Base-by-base conservation (phyloP, 2,888 invertebrate species). In the Agonopterix alstromeriana region DNA sequence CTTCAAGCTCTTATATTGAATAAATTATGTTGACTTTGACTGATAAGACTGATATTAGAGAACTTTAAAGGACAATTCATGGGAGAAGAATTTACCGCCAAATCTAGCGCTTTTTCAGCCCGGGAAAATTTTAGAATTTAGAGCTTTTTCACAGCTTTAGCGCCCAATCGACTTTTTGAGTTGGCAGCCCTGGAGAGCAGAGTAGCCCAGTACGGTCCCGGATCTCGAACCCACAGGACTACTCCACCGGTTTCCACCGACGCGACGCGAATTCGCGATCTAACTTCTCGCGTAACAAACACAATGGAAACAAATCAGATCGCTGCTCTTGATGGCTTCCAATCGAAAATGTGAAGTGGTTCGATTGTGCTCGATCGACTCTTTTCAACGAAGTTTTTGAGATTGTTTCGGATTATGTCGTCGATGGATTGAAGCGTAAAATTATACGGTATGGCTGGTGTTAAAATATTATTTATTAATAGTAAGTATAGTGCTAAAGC, bases 181-280 rank as follows among this genome's bases (percentile, higher is more conserved):
- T 2, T 17, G 17, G 17, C 17, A 67, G 68, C 54, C 48, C 51
- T n/a, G 56, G 57, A 66, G 67, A 53, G 47, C 50, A 61, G n/a
- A n/a, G n/a, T n/a, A n/a, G n/a, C 61, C 56, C 76, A 77, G 76
- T 77, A 60, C 61, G 64, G 65, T 60, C 72, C 77, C 74, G 74
- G 76, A 70, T 63, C 55, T 59, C 67, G 66, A 43, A 59, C 59
- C 51, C 63, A 55, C 48, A 55, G 55, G 61, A 57, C 59, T 55
- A 49, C 60, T 45, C 45, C 12, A 35, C 40, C 10, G 27, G 10
- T 17, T 12, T 36, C 48, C 51, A 44, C 56, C 48, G 42, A 42
- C 43, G 49, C 48, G 42, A 42, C 43, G 49, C 43, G 27, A 27
- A 7, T 27, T 5, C 61, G 62, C 61, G 63, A 58, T 55, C 60